Conservation (phyloP, 2,113 vertebrate genomes). For the Hippocampus abdominalis region DNA sequence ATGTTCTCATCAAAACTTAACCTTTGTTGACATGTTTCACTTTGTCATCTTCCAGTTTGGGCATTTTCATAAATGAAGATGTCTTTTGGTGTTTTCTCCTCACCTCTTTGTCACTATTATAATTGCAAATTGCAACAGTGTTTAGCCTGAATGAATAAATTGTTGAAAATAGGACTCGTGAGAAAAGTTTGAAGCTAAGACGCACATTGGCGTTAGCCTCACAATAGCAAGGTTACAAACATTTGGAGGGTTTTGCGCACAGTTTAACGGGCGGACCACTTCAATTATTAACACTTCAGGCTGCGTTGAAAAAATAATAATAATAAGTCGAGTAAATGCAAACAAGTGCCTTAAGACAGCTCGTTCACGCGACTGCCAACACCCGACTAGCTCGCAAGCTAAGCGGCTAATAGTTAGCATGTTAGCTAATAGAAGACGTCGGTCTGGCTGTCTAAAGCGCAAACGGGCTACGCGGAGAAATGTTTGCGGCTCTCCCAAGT, state of each 20-base stretch:
- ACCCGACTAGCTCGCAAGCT: not conserved
- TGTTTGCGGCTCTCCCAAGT: accelerated
- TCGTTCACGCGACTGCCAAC: not conserved
- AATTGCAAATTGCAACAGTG: not conserved
- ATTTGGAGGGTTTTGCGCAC: not conserved
- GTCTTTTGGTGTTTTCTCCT: too few relatives aligned
- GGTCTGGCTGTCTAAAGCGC: not conserved
- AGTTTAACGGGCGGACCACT: not conserved
- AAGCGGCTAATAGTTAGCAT: constrained; percentile 14
- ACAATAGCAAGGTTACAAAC: not conserved
- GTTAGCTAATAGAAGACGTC: not conserved
- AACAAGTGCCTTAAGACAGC: not conserved
- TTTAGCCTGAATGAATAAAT: not conserved
- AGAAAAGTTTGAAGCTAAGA: not conserved
- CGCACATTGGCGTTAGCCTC: not conserved
- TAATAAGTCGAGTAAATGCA: not conserved
- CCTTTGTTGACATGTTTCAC: not conserved
- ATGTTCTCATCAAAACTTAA: too few relatives aligned
- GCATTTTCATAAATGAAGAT: too few relatives aligned
- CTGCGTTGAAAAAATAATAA: not conserved
- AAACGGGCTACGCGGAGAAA: not conserved
- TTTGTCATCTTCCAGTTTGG: too few relatives aligned
- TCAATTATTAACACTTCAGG: not conserved
- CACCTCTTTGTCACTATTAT: too few relatives aligned
- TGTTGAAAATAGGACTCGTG: not conserved